Evolutionary conservation across 2,797 vertebrate species (phyloP), one percentile per base, ranked within the genome.

Genomic region (Pogoniulus pusillus): DNA sequence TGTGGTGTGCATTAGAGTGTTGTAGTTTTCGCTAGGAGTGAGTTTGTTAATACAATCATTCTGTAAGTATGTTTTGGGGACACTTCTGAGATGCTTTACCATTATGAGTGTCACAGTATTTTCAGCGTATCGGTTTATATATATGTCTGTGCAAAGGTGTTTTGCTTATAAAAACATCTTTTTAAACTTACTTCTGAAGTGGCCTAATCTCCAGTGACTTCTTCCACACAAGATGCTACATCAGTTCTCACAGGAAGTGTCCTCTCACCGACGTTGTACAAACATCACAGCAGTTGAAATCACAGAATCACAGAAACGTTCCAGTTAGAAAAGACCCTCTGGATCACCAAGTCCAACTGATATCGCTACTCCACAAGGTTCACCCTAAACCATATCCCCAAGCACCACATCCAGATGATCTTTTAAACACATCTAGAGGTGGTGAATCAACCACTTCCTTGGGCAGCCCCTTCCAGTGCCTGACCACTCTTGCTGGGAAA

Each of bases 231-330:
- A 72, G 14, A 4, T 4, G 1, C n/a, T 35, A 7, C 8, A 10
- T 43, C 27, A 30, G 4, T 24, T 29, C 5, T 34, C 5, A 14
- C 2, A 8, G 3, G 2, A 23, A 32, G 78, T 18, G 12, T 62
- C 8, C 17, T 0, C 8, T 54, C 4, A 1, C 5, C 84, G 23
- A 3, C 1, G 1, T 5, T 41, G 19, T 60, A 2, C 1, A 18
- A 5, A 6, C 4, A 12, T 47, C 34, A 0, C 49, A 8, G 24
- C 1, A 39, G 14, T 6, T 65, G 24, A 78, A 65, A 41, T 41
- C 41, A 41, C 16, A 17, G 41, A 41, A 41, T 41, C 41, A 41
- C 41, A 41, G 17, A 41, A 41, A 41, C 41, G 17, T 41, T 41
- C 41, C 41, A 41, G 41, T 41, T 41, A 41, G 41, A 15, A 41